phyloP scores from a whole-genome alignment of 2,797 vertebrate species.

The Sparus aurata region DNA sequence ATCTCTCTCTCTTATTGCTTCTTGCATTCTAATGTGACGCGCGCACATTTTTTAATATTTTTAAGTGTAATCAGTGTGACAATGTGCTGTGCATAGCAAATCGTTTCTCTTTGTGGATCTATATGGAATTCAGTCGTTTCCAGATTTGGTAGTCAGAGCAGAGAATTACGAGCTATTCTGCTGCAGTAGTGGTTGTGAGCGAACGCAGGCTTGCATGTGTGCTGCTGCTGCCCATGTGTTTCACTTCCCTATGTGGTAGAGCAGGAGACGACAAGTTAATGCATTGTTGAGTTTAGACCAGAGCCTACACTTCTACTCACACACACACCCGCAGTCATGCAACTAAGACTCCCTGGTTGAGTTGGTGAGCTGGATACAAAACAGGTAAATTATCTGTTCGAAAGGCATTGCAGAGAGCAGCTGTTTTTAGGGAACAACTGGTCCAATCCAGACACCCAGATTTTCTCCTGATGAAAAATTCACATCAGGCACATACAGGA shows the following conservation, averaged over 20 bases:
- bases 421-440: background rate
- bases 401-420: too few species aligned
- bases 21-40: conserved; percentile 19
- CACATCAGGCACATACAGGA: conserved; percentile 32
- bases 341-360: conserved; percentile 14
- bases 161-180: background rate
- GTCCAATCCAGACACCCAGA: conserved; percentile 8
- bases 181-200: background rate
- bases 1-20: background rate
- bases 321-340: conserved; percentile 14
- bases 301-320: conserved; percentile 1
- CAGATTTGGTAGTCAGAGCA: conserved; percentile 33
- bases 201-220: conserved; percentile 10
- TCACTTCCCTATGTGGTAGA: conserved; percentile 39
- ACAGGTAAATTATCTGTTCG: conserved; percentile 6
- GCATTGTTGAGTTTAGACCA: conserved; percentile 16
- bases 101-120: conserved; percentile 17
- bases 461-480: conserved; percentile 49
- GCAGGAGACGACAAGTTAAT: conserved; percentile 9
- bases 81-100: conserved; percentile 13
- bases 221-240: conserved; percentile 24
- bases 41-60: conserved; percentile 15
- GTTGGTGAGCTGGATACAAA: conserved; percentile 19
- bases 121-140: conserved; percentile 6
- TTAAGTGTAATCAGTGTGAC: conserved; percentile 35